Conservation (phyloP, 2,888 invertebrate genomes). For the Electrophaes corylata region DNA sequence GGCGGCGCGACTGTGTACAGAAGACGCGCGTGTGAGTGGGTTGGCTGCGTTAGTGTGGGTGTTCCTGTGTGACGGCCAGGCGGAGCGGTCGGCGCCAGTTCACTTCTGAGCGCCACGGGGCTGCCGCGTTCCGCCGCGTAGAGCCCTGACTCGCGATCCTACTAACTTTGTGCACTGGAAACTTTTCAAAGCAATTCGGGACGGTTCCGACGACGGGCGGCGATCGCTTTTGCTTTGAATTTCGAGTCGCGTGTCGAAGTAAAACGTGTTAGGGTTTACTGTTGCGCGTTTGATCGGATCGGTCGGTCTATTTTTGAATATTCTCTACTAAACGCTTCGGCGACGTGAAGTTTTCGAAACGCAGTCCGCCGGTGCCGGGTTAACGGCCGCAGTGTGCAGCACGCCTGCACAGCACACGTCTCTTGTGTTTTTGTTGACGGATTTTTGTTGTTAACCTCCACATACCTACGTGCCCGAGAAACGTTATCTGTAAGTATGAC, state of each 20-base stretch:
- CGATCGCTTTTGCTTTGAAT: slow-evolving; percentile 56
- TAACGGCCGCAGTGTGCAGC: slow-evolving; percentile 80
- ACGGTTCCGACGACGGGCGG: slow-evolving; percentile 58
- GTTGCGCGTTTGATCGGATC: slow-evolving; percentile 67
- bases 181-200: slow-evolving; percentile 76
- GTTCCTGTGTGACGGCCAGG: slow-evolving; percentile 67
- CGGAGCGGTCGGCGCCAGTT: slow-evolving; percentile 66
- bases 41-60: slow-evolving; percentile 60
- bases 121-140: slow-evolving; percentile 69
- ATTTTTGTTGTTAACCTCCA: slow-evolving; percentile 78
- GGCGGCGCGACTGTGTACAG: slow-evolving; percentile 46
- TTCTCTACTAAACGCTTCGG: slow-evolving; percentile 79
- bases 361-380: slow-evolving; percentile 77
- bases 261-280: slow-evolving; percentile 59
- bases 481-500: slow-evolving; percentile 83
- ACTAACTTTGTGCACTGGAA: slow-evolving; percentile 81
- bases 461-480: slow-evolving; percentile 65
- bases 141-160: slow-evolving; percentile 72
- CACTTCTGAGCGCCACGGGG: slow-evolving; percentile 73
- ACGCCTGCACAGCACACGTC: slow-evolving; percentile 77
- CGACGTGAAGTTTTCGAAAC: slow-evolving; percentile 82
- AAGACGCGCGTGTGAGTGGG: slow-evolving; percentile 47
- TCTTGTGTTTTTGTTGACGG: slow-evolving; percentile 82
- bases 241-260: slow-evolving; percentile 55
- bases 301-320: slow-evolving; percentile 83